Percentiles rank a stretch among this genome's conserved stretches.
Evolutionary conservation across 1,140 invertebrate genomes (phyloP).

Genomic region (Drosophila rhopaloa): DNA sequence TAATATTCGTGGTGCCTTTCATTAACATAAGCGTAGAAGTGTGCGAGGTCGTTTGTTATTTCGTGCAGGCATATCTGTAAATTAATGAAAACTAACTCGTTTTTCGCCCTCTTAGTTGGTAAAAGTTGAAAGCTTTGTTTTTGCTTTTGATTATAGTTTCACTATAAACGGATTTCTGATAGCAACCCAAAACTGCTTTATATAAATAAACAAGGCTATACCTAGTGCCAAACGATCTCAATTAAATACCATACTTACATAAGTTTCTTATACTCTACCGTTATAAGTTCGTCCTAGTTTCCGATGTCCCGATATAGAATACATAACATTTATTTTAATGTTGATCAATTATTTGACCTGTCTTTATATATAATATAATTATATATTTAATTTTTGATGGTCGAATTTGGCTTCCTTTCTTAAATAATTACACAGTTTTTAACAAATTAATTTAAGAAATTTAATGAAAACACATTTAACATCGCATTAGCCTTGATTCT

Average conservation of each 20-base stretch:
- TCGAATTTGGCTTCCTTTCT: no score
- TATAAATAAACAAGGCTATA: background rate
- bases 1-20: slow-evolving; percentile 5
- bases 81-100: slow-evolving; percentile 32
- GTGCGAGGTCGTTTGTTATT: slow-evolving; percentile 11
- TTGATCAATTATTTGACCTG: no score
- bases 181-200: slow-evolving; percentile 28
- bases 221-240: no score
- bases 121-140: background rate
- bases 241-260: background rate
- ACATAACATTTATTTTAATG: no score
- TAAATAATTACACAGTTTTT: no score
- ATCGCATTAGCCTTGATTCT: slow-evolving; percentile 30
- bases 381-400: no score
- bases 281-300: no score
- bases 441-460: no score
- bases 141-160: background rate
- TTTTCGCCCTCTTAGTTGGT: slow-evolving; percentile 1
- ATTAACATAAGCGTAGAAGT: slow-evolving; percentile 64
- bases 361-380: no score
- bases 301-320: no score
- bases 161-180: slow-evolving; percentile 32
- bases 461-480: no score
- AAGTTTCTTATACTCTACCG: background rate
- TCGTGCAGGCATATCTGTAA: background rate